Conservation (phyloP, 1,140 invertebrate species). For the Atopsyche davidsoni region DNA sequence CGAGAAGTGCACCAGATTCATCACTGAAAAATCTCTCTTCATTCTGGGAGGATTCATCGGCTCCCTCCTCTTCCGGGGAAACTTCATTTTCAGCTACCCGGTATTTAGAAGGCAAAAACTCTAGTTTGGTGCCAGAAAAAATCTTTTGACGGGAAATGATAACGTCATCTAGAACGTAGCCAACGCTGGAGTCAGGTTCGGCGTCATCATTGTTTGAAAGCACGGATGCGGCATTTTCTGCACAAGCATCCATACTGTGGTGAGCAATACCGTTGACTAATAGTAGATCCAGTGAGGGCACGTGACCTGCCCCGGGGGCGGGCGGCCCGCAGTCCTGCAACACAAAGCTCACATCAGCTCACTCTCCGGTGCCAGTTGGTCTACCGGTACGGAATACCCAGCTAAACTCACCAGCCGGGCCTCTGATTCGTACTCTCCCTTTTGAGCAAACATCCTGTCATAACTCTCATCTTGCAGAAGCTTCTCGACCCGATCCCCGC, state of each 20-base stretch:
- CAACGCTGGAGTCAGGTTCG: slow-evolving; percentile 18
- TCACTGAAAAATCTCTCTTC: no score
- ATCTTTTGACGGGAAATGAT: no score
- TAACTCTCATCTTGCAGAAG: slow-evolving; percentile 44
- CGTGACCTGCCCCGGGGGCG: slow-evolving; percentile 46
- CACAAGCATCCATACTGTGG: slow-evolving; percentile 14
- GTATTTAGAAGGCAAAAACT: no score
- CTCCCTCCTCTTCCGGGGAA: neutral
- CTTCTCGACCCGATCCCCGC: slow-evolving; percentile 4
- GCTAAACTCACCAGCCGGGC: slow-evolving; percentile 45
- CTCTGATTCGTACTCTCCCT: slow-evolving; percentile 44
- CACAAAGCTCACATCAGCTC: slow-evolving; percentile 33
- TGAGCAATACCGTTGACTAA: slow-evolving; percentile 42
- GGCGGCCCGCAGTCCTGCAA: slow-evolving; percentile 47
- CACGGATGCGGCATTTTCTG: slow-evolving; percentile 8
- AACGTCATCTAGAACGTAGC: slow-evolving; percentile 8
- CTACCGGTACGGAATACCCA: neutral
- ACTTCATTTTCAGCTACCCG: no score
- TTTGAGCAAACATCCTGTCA: slow-evolving; percentile 47
- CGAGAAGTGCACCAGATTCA: no score
- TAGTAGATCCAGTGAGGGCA: slow-evolving; percentile 43
- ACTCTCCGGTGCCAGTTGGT: slow-evolving; percentile 36
- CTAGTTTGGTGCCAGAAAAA: no score
- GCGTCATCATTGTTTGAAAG: slow-evolving; percentile 9
- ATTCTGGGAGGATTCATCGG: neutral